Conservation (phyloP, 1,140 invertebrate genomes). For the Philaenus spumarius region DNA sequence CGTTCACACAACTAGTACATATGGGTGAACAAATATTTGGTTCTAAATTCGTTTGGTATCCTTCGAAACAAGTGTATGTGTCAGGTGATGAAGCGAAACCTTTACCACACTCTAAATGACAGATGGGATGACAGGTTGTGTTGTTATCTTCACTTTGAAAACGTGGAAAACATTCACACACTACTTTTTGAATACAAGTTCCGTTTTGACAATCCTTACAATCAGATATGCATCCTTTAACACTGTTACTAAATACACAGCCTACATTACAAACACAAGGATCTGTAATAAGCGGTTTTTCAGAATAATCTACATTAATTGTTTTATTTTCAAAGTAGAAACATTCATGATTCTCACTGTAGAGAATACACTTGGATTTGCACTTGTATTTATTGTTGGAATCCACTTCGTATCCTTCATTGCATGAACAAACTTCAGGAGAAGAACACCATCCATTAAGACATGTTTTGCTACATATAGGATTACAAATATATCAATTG, state of each 20-base stretch:
- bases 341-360: too few relatives aligned
- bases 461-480: background rate
- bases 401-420: background rate
- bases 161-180: too few relatives aligned
- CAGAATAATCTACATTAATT: too few relatives aligned
- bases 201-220: too few relatives aligned
- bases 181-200: too few relatives aligned
- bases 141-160: too few relatives aligned
- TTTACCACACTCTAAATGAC: slow-evolving; percentile 4
- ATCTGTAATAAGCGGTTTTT: too few relatives aligned
- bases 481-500: background rate
- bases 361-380: too few relatives aligned
- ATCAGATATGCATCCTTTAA: too few relatives aligned
- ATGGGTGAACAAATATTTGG: background rate
- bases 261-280: too few relatives aligned
- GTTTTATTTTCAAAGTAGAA: too few relatives aligned
- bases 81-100: background rate
- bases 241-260: too few relatives aligned
- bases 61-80: background rate
- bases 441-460: background rate
- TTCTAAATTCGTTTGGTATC: background rate
- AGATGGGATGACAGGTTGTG: background rate
- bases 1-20: background rate
- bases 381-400: background rate
- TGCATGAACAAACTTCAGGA: background rate